Evolutionary conservation across 1,140 invertebrate genomes (phyloP).

Genomic region (Formica exsecta): DNA sequence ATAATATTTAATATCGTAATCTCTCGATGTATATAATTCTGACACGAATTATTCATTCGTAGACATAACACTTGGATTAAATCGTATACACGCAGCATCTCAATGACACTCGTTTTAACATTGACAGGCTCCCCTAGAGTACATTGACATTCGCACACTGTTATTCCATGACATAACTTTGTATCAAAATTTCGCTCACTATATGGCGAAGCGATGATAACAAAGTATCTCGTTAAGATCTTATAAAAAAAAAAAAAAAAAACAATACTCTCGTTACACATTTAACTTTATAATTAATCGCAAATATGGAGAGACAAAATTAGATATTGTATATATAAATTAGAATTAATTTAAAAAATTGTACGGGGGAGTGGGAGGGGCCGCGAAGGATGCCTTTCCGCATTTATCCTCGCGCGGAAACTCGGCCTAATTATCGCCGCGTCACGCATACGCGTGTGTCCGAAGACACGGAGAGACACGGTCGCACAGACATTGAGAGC

Average conservation of each 20-base stretch:
- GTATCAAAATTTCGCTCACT: neutral
- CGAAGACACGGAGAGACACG: slow-evolving; percentile 67
- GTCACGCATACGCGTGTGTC: slow-evolving; percentile 63
- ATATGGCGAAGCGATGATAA: neutral
- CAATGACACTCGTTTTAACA: slow-evolving; percentile 42
- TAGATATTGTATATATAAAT: too few species aligned
- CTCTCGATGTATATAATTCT: slow-evolving; percentile 15
- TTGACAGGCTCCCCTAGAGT: slow-evolving; percentile 41
- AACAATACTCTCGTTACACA: neutral
- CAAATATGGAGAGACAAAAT: neutral
- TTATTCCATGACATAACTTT: slow-evolving; percentile 15
- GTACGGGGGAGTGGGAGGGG: too few species aligned
- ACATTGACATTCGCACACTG: neutral
- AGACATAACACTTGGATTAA: slow-evolving; percentile 28
- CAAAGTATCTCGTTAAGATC: neutral
- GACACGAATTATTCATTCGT: slow-evolving; percentile 20
- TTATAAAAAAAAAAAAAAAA: neutral
- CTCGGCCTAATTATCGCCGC: slow-evolving; percentile 69
- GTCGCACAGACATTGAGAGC: slow-evolving; percentile 82
- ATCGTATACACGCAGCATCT: slow-evolving; percentile 20
- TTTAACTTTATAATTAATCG: neutral
- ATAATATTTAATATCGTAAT: slow-evolving; percentile 39
- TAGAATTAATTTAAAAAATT: neutral
- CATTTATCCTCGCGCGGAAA: slow-evolving; percentile 40
- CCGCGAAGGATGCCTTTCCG: slow-evolving; percentile 1